These are phyloP conservation scores for Thrips palmi DNA, from an alignment of 1,140 invertebrate genomes.

Conservation along the genomic window DNA sequence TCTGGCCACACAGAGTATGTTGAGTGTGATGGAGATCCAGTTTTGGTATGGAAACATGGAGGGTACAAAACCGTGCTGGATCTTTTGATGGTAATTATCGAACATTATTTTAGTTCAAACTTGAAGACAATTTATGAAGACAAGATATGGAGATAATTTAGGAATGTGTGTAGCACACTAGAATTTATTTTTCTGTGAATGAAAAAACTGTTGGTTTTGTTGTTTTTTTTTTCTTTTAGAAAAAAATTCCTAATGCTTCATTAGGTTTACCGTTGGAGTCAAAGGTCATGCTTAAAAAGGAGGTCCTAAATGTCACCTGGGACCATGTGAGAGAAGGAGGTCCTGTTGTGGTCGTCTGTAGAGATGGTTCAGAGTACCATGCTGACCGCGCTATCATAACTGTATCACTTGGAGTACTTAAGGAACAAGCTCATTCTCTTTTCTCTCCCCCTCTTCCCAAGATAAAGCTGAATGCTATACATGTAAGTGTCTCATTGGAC, in stretches of 20 bases:
- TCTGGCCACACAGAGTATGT: constrained; percentile 30
- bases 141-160: constrained; percentile 1
- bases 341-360: constrained; percentile 27
- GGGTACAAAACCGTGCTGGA: constrained; percentile 37
- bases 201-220: background rate
- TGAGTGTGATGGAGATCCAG: constrained; percentile 34
- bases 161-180: constrained; percentile 1
- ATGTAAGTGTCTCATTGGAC: constrained; percentile 19
- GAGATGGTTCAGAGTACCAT: constrained; percentile 32
- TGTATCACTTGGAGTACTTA: constrained; percentile 45
- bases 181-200: constrained; percentile 3
- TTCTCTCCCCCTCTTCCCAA: constrained; percentile 40
- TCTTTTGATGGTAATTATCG: constrained; percentile 30
- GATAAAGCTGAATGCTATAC: constrained; percentile 37
- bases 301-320: constrained; percentile 29
- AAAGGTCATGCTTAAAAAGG: constrained; percentile 26
- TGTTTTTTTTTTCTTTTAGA: constrained; percentile 6
- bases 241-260: constrained; percentile 7
- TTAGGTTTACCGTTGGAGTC: constrained; percentile 15
- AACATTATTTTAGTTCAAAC: constrained; percentile 1
- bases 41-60: constrained; percentile 37
- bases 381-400: constrained; percentile 50
- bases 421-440: constrained; percentile 28
- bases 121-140: constrained; percentile 2
- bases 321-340: constrained; percentile 11